phyloP scores from a whole-genome alignment of 30 jellyfish, hydroid and myxozoan species.

The Phacellophora camtschatica region DNA sequence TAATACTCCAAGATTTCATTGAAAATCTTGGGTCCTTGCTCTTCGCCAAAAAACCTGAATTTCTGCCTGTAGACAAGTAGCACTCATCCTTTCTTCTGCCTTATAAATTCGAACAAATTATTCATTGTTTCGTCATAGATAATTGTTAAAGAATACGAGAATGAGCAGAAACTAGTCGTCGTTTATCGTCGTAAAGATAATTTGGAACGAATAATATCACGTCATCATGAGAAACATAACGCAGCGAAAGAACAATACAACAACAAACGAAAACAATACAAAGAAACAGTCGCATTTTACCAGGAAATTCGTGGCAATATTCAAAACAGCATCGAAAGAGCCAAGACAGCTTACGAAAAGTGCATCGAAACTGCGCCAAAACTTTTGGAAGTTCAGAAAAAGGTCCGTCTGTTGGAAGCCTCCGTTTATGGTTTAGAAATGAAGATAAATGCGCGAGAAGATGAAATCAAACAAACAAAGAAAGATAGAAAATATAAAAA shows the following conservation, averaged over 20 bases:
- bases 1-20: too few relatives aligned
- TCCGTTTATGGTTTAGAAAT: slow-evolving; percentile 54
- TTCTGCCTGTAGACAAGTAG: too few relatives aligned
- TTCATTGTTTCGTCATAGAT: background rate
- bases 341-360: slow-evolving; percentile 58
- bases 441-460: slow-evolving; percentile 54
- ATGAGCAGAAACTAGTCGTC: slow-evolving; percentile 55
- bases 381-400: slow-evolving; percentile 35
- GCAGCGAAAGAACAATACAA: slow-evolving; percentile 20
- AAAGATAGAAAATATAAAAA: slow-evolving; percentile 39
- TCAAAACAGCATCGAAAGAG: slow-evolving; percentile 50
- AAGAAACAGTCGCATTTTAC: slow-evolving; percentile 45
- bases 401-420: slow-evolving; percentile 54
- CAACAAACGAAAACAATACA: slow-evolving; percentile 30
- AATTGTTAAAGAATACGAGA: slow-evolving; percentile 44
- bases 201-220: slow-evolving; percentile 43
- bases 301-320: slow-evolving; percentile 39
- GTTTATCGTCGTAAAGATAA: slow-evolving; percentile 65
- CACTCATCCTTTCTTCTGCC: too few relatives aligned
- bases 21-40: too few relatives aligned
- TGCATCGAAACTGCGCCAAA: slow-evolving; percentile 65
- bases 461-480: slow-evolving; percentile 28
- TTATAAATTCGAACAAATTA: too few relatives aligned
- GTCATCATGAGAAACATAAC: slow-evolving; percentile 42
- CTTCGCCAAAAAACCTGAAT: too few relatives aligned